Evolutionary conservation across 2,113 vertebrate species (phyloP), one percentile per base, ranked within the genome.

Genomic region (Cyphomyrus discorhynchus): DNA sequence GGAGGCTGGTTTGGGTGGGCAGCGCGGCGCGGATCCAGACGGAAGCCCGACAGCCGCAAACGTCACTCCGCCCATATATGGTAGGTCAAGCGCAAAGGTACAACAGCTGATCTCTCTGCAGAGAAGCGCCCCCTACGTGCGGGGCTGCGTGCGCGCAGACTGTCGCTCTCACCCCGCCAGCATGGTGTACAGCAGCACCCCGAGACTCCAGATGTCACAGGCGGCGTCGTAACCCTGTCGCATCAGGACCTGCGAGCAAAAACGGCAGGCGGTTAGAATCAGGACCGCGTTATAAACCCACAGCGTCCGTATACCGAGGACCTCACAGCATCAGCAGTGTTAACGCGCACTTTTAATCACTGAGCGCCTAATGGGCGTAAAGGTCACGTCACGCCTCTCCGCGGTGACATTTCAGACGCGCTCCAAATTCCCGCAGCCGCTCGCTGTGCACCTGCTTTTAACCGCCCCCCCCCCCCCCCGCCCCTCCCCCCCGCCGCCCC

Each of bases 121-220:
- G 11, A 77, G 35, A 3, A 11, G 70, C 11, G 27, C 70, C 70
- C 66, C 66, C 39, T 19, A 45, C 21, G 4, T 70, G 56, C 62
- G 0, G 42, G 31, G 3, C 17, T 9, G 24, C 27, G 35, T 49
- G 19, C 74, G 0, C 5, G 66, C 35, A 46, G 47, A 27, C 35
- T n/a, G 24, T 39, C 8, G 19, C 42, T 62, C 94, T 93, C 90
- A 96, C 95, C 96, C 96, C 74, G 96, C 96, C 90, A 96, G 89
- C 96, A 96, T 96, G 31, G 96, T 96, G 80, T 96, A 96, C 31
- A 96, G 93, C 70, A 96, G 92, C 88, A 96, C 95, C 90, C 96
- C 96, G 17, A 96, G 93, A 91, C 96, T 96, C 96, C 96, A 96
- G 91, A 96, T 96, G 89, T 96, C 96, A 94, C 96, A 96, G 77